A percentile compares a stretch with the other conserved stretches of the same genome.
phyloP scores from a whole-genome alignment of 1,140 invertebrate species.

The Goniozus legneri region DNA sequence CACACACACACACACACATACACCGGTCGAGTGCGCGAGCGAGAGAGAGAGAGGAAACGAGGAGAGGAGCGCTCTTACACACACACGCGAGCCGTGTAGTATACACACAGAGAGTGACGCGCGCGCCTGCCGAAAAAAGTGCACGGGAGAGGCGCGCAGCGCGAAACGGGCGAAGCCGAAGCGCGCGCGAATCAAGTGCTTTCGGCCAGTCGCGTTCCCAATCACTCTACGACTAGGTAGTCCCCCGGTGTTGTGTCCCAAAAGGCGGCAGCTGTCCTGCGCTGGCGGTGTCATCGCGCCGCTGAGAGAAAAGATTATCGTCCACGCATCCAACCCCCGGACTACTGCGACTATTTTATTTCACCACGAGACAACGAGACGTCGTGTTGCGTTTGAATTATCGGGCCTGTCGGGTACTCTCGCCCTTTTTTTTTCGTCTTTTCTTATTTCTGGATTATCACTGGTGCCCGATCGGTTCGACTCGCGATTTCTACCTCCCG shows the following conservation, averaged over 20 bases:
- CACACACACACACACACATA: background rate
- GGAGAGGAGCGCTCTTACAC: slow-evolving; percentile 29
- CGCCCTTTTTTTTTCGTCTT: too few relatives aligned
- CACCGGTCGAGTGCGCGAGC: slow-evolving; percentile 5
- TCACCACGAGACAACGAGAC: too few relatives aligned
- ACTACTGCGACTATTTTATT: too few relatives aligned
- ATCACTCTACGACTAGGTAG: slow-evolving; percentile 57
- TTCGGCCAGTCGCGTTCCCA: slow-evolving; percentile 57
- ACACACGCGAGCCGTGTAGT: slow-evolving; percentile 27
- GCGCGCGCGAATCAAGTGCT: slow-evolving; percentile 56
- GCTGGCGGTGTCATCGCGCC: slow-evolving; percentile 26
- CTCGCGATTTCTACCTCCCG: too few relatives aligned
- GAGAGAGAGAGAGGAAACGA: background rate
- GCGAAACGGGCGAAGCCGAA: slow-evolving; percentile 50
- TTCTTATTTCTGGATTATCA: too few relatives aligned
- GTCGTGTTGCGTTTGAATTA: too few relatives aligned
- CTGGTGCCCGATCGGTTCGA: too few relatives aligned
- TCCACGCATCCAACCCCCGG: too few relatives aligned
- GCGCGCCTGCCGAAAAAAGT: slow-evolving; percentile 48
- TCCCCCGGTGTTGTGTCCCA: slow-evolving; percentile 50
- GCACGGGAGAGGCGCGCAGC: slow-evolving; percentile 54
- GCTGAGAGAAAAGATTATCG: too few relatives aligned
- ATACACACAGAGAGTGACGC: background rate
- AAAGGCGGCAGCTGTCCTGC: slow-evolving; percentile 21
- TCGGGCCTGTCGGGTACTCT: too few relatives aligned